Evolutionary conservation across 2,888 invertebrate species (phyloP), one percentile per base, ranked within the genome.

Genomic region (Rugalucina vietnamica): DNA sequence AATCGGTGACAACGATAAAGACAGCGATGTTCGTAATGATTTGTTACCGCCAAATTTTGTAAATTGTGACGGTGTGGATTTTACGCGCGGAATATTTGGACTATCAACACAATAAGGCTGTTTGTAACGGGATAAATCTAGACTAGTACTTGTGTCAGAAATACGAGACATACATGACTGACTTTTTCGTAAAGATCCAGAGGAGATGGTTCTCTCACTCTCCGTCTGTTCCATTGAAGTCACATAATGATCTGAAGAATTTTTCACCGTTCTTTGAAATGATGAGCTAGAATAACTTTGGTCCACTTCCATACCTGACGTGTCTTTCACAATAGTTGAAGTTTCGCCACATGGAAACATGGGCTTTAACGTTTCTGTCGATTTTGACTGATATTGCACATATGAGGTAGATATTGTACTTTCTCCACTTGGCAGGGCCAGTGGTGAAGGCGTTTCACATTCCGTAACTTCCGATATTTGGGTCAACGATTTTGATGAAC

Each of bases 311-410:
- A 60, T 60, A 29, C 21, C 18, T 24, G 60, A 27, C 29, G 60
- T 29, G 29, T 60, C 60, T 60, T 60, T 60, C 60, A 4, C 27
- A 57, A 86, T 65, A n/a, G 87, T 87, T 32, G 70, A 70, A 37
- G 85, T 75, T 70, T 85, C 87, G 5, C 87, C 87, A 72, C 85
- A 85, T 24, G 87, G 87, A 57, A 87, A 87, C 60, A 84, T 80
- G 4, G 86, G 84, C 39, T 82, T 77, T 60, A 86, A 78, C 39
- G 77, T 49, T 54, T 37, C 69, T 49, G 74, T 37, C 57, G 39
- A 60, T 50, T 73, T 69, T 65, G 73, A 60, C 60, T 60, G 60
- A 60, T 60, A 60, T 60, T 69, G 76, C 72, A 60, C 36, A 50
- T 39, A 29, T 2, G 14, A 76, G 29, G 70, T 57, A 36, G 70